Evolutionary conservation across 2,888 invertebrate species (phyloP).

Genomic region (Melanchra persicariae): DNA sequence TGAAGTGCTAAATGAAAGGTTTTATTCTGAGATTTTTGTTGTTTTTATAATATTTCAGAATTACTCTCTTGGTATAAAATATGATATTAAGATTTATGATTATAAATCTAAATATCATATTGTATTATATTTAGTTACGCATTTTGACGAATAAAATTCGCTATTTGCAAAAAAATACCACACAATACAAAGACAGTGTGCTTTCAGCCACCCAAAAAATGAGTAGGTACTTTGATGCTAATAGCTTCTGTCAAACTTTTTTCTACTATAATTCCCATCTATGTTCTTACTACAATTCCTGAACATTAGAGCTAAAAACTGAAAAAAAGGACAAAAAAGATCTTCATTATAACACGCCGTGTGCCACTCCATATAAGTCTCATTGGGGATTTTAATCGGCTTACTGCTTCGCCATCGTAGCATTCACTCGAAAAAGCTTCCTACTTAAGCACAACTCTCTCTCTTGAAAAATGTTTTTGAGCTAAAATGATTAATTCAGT

Average conservation of each 20-base stretch:
- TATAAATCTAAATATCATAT: too few species aligned
- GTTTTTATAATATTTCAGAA: neutral
- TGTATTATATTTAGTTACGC: too few species aligned
- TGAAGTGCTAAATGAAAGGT: constrained; percentile 17
- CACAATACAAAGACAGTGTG: too few species aligned
- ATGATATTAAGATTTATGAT: too few species aligned
- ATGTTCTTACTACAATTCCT: neutral
- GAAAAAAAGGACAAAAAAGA: neutral
- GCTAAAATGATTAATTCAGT: constrained; percentile 47
- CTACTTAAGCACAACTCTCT: constrained; percentile 77
- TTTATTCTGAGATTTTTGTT: neutral
- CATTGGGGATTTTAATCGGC: constrained; percentile 86
- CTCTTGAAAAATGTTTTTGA: constrained; percentile 68
- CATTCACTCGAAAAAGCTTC: constrained; percentile 82
- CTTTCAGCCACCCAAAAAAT: too few species aligned
- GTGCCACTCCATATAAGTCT: constrained; percentile 73
- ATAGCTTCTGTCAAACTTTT: too few species aligned
- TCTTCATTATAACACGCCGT: constrained; percentile 45
- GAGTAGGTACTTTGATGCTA: too few species aligned
- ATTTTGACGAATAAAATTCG: too few species aligned
- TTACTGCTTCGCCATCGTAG: constrained; percentile 80
- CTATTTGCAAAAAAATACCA: too few species aligned
- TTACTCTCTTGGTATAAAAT: too few species aligned
- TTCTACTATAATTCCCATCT: too few species aligned
- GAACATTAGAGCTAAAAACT: neutral